Percentiles rank a stretch among this genome's conserved stretches.
Evolutionary conservation across 2,797 vertebrate genomes (phyloP).

Genomic region (Galaxias olidus): DNA sequence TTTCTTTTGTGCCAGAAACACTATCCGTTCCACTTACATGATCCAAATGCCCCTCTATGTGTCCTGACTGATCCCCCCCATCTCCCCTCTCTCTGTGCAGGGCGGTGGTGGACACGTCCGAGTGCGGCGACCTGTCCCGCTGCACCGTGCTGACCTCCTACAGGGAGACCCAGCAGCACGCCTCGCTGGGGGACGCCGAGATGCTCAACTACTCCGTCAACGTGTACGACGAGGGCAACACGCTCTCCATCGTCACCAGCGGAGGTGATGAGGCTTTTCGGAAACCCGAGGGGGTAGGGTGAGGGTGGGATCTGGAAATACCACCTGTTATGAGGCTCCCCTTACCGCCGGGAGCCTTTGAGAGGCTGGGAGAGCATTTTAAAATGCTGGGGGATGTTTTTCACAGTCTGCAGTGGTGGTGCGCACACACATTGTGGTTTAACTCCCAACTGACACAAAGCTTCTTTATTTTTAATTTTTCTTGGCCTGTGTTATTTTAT

Average conservation of each 20-base stretch:
- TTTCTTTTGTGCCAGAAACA: too few relatives aligned
- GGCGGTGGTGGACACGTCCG: conserved; percentile 91
- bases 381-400: background rate
- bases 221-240: conserved; percentile 94
- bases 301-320: background rate
- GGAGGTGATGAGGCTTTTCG: conserved; percentile 79
- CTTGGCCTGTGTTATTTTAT: too few relatives aligned
- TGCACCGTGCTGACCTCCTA: conserved; percentile 88
- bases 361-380: background rate
- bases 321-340: too few relatives aligned
- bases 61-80: background rate
- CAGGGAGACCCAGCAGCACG: conserved; percentile 89
- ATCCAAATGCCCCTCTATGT: background rate
- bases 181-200: conserved; percentile 91
- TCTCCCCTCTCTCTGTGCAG: conserved; percentile 59
- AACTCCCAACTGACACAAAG: too few relatives aligned
- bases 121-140: conserved; percentile 85
- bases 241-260: conserved; percentile 95
- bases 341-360: background rate
- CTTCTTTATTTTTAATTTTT: background rate
- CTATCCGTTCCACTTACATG: background rate
- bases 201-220: conserved; percentile 98
- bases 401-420: too few relatives aligned
- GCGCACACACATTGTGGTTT: too few relatives aligned
- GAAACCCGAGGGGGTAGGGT: background rate